Conservation (phyloP, 1,140 invertebrate species). For the Muscidifurax raptorellus region DNA sequence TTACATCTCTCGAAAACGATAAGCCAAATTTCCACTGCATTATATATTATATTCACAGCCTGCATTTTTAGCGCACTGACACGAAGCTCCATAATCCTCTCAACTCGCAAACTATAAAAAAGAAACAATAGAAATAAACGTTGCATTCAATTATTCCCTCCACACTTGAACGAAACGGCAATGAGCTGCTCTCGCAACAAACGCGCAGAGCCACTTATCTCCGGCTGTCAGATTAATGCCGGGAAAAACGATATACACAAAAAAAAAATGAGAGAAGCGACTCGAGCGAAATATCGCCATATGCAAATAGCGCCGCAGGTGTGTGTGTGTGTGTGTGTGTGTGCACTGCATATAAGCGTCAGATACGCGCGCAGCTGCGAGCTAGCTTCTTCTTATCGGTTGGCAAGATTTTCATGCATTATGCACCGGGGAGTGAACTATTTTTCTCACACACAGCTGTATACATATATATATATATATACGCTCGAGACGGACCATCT, state of each 20-base stretch:
- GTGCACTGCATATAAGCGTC: neutral
- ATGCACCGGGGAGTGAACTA: constrained; percentile 57
- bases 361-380: neutral
- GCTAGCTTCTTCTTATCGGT: constrained; percentile 21
- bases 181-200: too few relatives aligned
- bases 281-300: neutral
- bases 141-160: too few relatives aligned
- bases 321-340: neutral
- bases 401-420: constrained; percentile 58
- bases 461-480: too few relatives aligned
- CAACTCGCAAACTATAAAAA: too few relatives aligned
- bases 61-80: too few relatives aligned
- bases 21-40: too few relatives aligned
- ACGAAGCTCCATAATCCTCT: too few relatives aligned
- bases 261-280: neutral
- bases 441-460: constrained; percentile 29
- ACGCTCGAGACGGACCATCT: neutral
- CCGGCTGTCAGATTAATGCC: neutral
- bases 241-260: neutral
- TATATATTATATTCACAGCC: too few relatives aligned
- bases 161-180: too few relatives aligned
- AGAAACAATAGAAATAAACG: too few relatives aligned
- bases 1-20: too few relatives aligned
- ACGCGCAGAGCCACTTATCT: too few relatives aligned
- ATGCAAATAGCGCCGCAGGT: constrained; percentile 26